phyloP scores from a whole-genome alignment of 1,140 invertebrate genomes.

The Apis cerana region DNA sequence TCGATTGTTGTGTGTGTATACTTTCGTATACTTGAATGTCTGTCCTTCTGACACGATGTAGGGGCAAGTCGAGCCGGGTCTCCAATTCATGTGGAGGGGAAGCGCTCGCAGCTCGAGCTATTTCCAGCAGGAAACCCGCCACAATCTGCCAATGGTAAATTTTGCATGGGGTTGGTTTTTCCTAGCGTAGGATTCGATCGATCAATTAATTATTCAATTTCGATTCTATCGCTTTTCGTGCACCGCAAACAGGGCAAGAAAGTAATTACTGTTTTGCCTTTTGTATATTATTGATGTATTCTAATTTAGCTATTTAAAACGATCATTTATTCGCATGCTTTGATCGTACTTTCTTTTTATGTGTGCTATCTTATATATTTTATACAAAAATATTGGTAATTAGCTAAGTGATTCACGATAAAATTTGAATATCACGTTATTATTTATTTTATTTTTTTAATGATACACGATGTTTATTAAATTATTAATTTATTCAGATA shows the following conservation, averaged over 20 bases:
- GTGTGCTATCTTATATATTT: not conserved
- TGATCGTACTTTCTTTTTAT: not conserved
- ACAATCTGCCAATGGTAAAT: slow-evolving; percentile 89
- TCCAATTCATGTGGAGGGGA: slow-evolving; percentile 80
- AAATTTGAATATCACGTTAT: not conserved
- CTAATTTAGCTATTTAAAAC: slow-evolving; percentile 3
- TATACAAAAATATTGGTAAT: too few species aligned
- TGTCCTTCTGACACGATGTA: slow-evolving; percentile 80
- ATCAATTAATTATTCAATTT: slow-evolving; percentile 22
- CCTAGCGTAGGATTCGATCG: not conserved
- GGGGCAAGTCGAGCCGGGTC: slow-evolving; percentile 87
- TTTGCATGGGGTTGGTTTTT: slow-evolving; percentile 74
- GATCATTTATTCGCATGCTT: slow-evolving; percentile 1
- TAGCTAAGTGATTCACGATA: not conserved
- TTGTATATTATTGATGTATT: slow-evolving; percentile 10
- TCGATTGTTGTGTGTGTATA: slow-evolving; percentile 70
- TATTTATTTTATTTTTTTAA: not conserved
- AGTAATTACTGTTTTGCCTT: slow-evolving; percentile 20
- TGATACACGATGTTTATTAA: not conserved
- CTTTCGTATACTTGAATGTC: slow-evolving; percentile 78
- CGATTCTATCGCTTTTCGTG: slow-evolving; percentile 23
- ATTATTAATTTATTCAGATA: too few species aligned
- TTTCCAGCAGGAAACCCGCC: slow-evolving; percentile 85
- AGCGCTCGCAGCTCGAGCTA: slow-evolving; percentile 87
- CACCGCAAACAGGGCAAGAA: slow-evolving; percentile 9